Evolutionary conservation across 1,140 invertebrate genomes (phyloP).

Genomic region (Megalonaias nervosa): DNA sequence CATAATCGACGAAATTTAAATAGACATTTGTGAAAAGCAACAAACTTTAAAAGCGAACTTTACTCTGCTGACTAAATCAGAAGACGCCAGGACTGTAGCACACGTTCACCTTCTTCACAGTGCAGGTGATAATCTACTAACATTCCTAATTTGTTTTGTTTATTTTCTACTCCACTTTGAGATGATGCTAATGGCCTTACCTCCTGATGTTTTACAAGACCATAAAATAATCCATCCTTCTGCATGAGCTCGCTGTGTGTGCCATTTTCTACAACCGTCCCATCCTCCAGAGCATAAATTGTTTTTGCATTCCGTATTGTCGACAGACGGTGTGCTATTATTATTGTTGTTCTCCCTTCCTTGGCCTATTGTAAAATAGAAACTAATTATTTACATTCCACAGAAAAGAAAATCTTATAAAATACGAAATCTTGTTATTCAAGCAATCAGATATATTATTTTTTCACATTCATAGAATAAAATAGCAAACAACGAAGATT

Average conservation of each 20-base stretch:
- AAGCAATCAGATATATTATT: too few relatives aligned
- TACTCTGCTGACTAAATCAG: too few relatives aligned
- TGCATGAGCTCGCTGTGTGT: constrained; percentile 72
- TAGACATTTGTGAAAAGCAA: too few relatives aligned
- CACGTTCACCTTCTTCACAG: too few relatives aligned
- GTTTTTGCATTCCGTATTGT: constrained; percentile 65
- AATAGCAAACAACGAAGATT: too few relatives aligned
- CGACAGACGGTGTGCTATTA: constrained; percentile 64
- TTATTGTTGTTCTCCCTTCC: constrained; percentile 60
- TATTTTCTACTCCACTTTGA: background rate
- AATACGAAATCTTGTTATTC: too few relatives aligned
- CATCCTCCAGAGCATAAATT: constrained; percentile 63
- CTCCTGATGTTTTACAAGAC: constrained; percentile 53
- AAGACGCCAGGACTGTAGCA: too few relatives aligned
- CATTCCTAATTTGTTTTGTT: too few relatives aligned
- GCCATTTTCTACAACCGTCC: constrained; percentile 64
- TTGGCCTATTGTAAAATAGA: constrained; percentile 40
- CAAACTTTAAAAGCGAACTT: too few relatives aligned
- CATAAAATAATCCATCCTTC: constrained; percentile 68
- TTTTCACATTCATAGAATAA: too few relatives aligned
- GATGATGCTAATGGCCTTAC: background rate
- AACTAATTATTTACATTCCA: background rate
- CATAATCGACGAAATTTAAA: too few relatives aligned
- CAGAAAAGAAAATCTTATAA: background rate
- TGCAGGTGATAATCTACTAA: too few relatives aligned